Evolutionary conservation across 2,113 vertebrate species (phyloP).

Genomic region (Vulpes vulpes): DNA sequence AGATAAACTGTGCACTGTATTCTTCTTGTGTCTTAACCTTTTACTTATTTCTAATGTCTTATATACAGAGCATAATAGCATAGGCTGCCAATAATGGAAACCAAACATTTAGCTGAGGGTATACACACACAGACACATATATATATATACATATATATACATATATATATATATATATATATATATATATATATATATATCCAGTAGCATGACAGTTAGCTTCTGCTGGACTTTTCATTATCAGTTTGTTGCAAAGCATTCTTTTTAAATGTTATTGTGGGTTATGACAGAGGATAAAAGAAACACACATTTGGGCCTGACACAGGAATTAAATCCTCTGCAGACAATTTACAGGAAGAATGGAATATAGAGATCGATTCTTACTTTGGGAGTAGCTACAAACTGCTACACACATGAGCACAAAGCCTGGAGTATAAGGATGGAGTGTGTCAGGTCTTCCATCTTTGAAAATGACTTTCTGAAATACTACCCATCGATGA

Average conservation of each 20-base stretch:
- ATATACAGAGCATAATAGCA: not conserved
- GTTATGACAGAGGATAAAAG: not conserved
- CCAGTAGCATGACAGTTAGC: not conserved
- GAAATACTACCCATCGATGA: not conserved
- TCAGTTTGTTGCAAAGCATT: not conserved
- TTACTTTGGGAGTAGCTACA: not conserved
- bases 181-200: not conserved
- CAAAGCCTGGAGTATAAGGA: not conserved
- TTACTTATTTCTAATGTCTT: not conserved
- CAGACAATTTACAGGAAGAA: not conserved
- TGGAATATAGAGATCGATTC: not conserved
- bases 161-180: too few relatives aligned
- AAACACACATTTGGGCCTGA: not conserved
- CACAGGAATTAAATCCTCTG: not conserved
- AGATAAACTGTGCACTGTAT: rapidly evolving
- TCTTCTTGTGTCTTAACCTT: not conserved
- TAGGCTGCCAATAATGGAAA: not conserved
- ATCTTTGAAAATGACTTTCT: not conserved
- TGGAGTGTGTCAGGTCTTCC: not conserved
- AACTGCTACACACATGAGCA: not conserved
- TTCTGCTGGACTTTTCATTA: not conserved
- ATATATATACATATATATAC: not conserved
- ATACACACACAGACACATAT: too few relatives aligned
- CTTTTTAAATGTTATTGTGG: not conserved
- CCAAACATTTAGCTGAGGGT: not conserved